Percentiles rank a stretch among this genome's conserved stretches.
These are phyloP conservation scores for Drosophila cardini DNA, from an alignment of 1,140 invertebrate genomes.

Conservation along the genomic window DNA sequence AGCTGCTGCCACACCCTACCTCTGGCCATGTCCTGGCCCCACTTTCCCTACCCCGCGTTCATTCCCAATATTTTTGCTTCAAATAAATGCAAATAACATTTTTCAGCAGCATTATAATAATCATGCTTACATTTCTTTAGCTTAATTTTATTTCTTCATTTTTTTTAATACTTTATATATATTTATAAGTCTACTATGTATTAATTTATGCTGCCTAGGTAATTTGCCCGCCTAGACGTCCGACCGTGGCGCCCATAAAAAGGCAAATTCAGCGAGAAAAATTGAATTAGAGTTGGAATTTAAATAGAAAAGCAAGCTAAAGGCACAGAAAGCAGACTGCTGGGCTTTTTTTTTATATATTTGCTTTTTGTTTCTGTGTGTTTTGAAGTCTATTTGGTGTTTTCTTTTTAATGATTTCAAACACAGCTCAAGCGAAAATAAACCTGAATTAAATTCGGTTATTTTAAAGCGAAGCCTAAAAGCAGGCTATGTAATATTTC, in stretches of 20 bases:
- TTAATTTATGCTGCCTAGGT: slow-evolving; percentile 52
- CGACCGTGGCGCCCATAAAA: slow-evolving; percentile 34
- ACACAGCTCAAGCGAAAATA: slow-evolving; percentile 18
- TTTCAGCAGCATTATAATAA: slow-evolving; percentile 68
- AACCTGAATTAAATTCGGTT: slow-evolving; percentile 14
- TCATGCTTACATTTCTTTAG: slow-evolving; percentile 65
- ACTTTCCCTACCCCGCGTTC: neutral
- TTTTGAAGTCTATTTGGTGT: slow-evolving; percentile 45
- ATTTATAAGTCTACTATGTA: slow-evolving; percentile 15
- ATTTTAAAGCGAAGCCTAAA: slow-evolving; percentile 11
- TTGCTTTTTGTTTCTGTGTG: slow-evolving; percentile 59
- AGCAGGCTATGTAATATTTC: slow-evolving; percentile 8
- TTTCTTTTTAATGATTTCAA: slow-evolving; percentile 67
- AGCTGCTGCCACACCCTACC: neutral
- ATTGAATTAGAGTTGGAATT: slow-evolving; percentile 81
- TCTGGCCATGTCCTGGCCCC: no score
- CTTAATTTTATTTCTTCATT: slow-evolving; percentile 42
- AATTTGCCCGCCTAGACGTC: slow-evolving; percentile 47
- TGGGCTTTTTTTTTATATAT: slow-evolving; percentile 13
- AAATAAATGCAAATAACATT: slow-evolving; percentile 24
- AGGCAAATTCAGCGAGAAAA: slow-evolving; percentile 70
- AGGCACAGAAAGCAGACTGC: slow-evolving; percentile 8
- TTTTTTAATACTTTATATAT: slow-evolving; percentile 15
- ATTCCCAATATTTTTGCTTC: slow-evolving; percentile 28
- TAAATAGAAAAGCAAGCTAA: slow-evolving; percentile 56